A percentile compares a stretch with the other conserved stretches of the same genome.
phyloP scores from a whole-genome alignment of 2,888 invertebrate species.

The Orthonychiurus folsomi region DNA sequence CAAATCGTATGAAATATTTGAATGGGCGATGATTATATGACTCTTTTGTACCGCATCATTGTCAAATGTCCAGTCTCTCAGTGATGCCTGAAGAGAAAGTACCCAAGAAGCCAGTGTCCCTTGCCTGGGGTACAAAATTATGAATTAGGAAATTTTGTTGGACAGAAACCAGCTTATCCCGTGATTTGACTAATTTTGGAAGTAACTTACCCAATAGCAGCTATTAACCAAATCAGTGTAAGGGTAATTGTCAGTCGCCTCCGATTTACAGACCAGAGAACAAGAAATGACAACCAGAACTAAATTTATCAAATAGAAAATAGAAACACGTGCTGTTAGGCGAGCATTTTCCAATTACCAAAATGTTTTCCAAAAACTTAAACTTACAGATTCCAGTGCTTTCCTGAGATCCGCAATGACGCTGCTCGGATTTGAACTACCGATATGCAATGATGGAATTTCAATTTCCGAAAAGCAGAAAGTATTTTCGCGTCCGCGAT shows the following conservation, averaged over 20 bases:
- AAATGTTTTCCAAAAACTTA: too few species aligned
- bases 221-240: constrained; percentile 34
- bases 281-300: constrained; percentile 36
- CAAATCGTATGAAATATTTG: constrained; percentile 28
- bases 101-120: constrained; percentile 37
- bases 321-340: background rate
- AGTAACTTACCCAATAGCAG: constrained; percentile 35
- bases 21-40: constrained; percentile 24
- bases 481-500: constrained; percentile 30
- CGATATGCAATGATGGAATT: constrained; percentile 31
- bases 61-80: constrained; percentile 39
- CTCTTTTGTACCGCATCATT: constrained; percentile 32
- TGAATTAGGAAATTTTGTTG: background rate
- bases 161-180: too few species aligned
- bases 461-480: constrained; percentile 39
- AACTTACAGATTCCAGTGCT: constrained; percentile 33
- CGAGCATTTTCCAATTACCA: background rate
- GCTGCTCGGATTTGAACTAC: constrained; percentile 27
- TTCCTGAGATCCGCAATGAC: constrained; percentile 37
- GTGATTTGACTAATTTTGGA: constrained; percentile 6
- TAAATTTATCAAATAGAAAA: constrained; percentile 12
- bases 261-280: constrained; percentile 37
- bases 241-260: constrained; percentile 33
- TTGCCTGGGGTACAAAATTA: constrained; percentile 13
- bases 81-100: constrained; percentile 35